Evolutionary conservation across 2,888 invertebrate genomes (phyloP).

Genomic region (Dichetophora obliterata): DNA sequence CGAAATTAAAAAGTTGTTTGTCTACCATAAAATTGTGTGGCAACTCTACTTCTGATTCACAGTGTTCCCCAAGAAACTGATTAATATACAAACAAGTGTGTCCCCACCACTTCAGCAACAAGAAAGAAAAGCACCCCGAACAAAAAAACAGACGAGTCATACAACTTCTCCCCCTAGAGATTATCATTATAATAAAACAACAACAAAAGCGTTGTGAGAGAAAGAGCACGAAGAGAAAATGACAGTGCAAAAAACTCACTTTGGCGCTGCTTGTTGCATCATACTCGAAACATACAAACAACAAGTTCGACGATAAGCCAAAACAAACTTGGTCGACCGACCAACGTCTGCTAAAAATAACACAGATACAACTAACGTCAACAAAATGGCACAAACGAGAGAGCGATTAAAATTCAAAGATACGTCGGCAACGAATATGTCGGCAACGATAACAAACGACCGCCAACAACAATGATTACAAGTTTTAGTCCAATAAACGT

Average conservation of each 20-base stretch:
- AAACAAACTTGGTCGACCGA: conserved; percentile 25
- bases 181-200: neutral
- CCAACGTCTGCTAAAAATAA: conserved; percentile 36
- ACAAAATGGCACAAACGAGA: conserved; percentile 14
- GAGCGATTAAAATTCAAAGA: conserved; percentile 41
- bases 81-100: conserved; percentile 25
- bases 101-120: conserved; percentile 20
- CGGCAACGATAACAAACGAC: conserved; percentile 22
- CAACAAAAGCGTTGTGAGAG: neutral
- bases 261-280: conserved; percentile 30
- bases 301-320: conserved; percentile 38
- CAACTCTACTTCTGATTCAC: too few relatives aligned
- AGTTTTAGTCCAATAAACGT: conserved; percentile 64
- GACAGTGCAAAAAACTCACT: neutral
- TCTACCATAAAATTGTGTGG: too few relatives aligned
- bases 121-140: neutral
- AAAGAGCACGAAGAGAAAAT: neutral
- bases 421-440: conserved; percentile 18
- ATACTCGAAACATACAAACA: conserved; percentile 29
- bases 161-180: neutral
- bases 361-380: conserved; percentile 7
- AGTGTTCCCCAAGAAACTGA: too few relatives aligned
- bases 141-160: neutral
- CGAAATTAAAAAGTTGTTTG: too few relatives aligned
- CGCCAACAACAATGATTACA: conserved; percentile 61